Conservation (phyloP, 2,888 invertebrate genomes). For the Hirtodrosophila alboralis region DNA sequence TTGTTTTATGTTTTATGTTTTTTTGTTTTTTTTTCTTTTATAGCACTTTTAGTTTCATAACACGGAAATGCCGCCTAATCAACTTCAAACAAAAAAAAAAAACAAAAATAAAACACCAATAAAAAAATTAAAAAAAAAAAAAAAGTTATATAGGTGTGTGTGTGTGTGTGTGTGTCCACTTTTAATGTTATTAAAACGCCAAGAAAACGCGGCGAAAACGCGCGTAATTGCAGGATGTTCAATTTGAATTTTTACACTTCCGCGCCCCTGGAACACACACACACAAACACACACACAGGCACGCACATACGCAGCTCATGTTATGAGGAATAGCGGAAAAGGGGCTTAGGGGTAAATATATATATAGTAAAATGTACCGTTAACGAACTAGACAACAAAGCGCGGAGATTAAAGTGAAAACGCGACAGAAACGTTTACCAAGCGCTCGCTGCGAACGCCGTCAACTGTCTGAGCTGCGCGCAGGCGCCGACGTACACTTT, state of each 20-base stretch:
- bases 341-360: too few relatives aligned
- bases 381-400: slow-evolving; percentile 18
- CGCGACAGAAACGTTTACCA: slow-evolving; percentile 65
- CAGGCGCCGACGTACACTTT: slow-evolving; percentile 58
- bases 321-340: too few relatives aligned
- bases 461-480: slow-evolving; percentile 75
- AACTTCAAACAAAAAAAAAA: slow-evolving; percentile 37
- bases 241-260: slow-evolving; percentile 27
- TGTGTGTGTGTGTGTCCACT: slow-evolving; percentile 20
- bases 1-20: slow-evolving; percentile 19
- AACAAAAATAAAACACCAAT: slow-evolving; percentile 2
- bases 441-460: slow-evolving; percentile 72
- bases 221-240: slow-evolving; percentile 51
- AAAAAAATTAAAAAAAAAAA: slow-evolving; percentile 9
- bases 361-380: too few relatives aligned
- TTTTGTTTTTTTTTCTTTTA: slow-evolving; percentile 23
- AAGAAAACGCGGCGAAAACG: slow-evolving; percentile 26
- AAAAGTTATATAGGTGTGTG: slow-evolving; percentile 1
- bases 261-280: slow-evolving; percentile 15
- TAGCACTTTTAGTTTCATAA: slow-evolving; percentile 52
- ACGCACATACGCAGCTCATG: slow-evolving; percentile 5
- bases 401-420: slow-evolving; percentile 18
- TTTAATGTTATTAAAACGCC: slow-evolving; percentile 21
- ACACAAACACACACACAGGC: slow-evolving; percentile 5
- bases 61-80: slow-evolving; percentile 64